Conservation (phyloP, 2,113 vertebrate genomes). For the Cyphomyrus plagiostoma region DNA sequence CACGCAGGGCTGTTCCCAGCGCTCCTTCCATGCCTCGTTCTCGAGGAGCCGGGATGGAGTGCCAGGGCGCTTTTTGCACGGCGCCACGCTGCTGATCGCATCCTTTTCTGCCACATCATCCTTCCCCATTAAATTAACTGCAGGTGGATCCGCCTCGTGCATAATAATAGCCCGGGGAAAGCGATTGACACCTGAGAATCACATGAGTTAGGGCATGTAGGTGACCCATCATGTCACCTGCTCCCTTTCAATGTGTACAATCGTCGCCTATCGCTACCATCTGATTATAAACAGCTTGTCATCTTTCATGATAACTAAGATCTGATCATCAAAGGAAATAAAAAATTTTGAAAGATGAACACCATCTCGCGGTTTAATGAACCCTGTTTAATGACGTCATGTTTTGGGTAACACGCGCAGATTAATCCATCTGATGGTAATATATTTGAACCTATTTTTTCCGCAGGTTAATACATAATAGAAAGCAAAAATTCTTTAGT, state of each 20-base stretch:
- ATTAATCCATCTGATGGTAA: neutral
- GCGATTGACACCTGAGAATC: slow-evolving; percentile 52
- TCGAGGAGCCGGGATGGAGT: slow-evolving; percentile 33
- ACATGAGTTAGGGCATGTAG: slow-evolving; percentile 30
- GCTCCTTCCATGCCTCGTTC: slow-evolving; percentile 32
- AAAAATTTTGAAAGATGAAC: slow-evolving; percentile 28
- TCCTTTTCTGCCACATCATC: neutral
- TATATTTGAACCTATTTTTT: neutral
- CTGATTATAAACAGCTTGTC: slow-evolving; percentile 39
- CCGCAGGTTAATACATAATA: neutral
- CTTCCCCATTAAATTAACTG: slow-evolving; percentile 47
- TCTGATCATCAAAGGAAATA: slow-evolving; percentile 26
- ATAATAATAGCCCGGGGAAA: slow-evolving; percentile 41
- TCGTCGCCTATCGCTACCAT: slow-evolving; percentile 32
- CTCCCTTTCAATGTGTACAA: slow-evolving; percentile 38
- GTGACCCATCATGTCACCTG: slow-evolving; percentile 32
- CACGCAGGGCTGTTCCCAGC: slow-evolving; percentile 16
- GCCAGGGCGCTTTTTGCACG: slow-evolving; percentile 8
- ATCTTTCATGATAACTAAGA: slow-evolving; percentile 36
- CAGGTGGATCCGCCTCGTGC: slow-evolving; percentile 31
- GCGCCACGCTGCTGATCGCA: slow-evolving; percentile 36
- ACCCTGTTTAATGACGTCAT: neutral
- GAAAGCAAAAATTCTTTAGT: neutral
- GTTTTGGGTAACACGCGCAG: neutral
- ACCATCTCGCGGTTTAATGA: slow-evolving; percentile 24